Conservation (phyloP, 1,140 invertebrate species). For the Hyles vespertilio region DNA sequence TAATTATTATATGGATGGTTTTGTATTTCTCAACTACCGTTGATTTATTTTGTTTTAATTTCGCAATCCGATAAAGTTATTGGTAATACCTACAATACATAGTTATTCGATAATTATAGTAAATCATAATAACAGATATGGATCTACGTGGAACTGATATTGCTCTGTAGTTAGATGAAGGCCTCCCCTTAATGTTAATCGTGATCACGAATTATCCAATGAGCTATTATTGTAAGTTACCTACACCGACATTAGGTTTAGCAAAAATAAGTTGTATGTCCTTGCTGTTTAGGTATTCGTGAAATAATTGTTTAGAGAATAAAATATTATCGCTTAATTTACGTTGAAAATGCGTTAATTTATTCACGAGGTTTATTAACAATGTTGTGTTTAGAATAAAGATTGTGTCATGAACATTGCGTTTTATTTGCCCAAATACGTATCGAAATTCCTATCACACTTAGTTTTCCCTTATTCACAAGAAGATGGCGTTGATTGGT, state of each 20-base stretch:
- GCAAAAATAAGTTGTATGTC: conserved; percentile 7
- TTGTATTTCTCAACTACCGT: no score
- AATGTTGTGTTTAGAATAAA: conserved; percentile 63
- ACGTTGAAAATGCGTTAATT: conserved; percentile 34
- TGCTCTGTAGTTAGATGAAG: conserved; percentile 8
- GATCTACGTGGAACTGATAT: no score
- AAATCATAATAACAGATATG: no score
- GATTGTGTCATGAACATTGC: conserved; percentile 38
- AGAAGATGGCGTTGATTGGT: conserved; percentile 11
- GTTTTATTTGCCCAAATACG: conserved; percentile 11
- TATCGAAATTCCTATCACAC: neutral
- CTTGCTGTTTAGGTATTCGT: conserved; percentile 12
- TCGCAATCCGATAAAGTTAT: no score
- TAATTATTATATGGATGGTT: no score
- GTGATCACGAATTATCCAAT: conserved; percentile 32
- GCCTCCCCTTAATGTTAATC: conserved; percentile 22
- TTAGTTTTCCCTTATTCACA: neutral
- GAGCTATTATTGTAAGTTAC: conserved; percentile 25
- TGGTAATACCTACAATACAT: no score
- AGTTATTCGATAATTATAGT: conserved; percentile 10
- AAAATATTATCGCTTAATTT: conserved; percentile 30
- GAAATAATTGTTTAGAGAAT: conserved; percentile 15
- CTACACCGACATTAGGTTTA: conserved; percentile 28
- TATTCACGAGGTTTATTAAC: conserved; percentile 35
- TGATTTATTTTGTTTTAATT: no score